Conservation (phyloP, 23 tunicate genomes). For the Trididemnum clinides region DNA sequence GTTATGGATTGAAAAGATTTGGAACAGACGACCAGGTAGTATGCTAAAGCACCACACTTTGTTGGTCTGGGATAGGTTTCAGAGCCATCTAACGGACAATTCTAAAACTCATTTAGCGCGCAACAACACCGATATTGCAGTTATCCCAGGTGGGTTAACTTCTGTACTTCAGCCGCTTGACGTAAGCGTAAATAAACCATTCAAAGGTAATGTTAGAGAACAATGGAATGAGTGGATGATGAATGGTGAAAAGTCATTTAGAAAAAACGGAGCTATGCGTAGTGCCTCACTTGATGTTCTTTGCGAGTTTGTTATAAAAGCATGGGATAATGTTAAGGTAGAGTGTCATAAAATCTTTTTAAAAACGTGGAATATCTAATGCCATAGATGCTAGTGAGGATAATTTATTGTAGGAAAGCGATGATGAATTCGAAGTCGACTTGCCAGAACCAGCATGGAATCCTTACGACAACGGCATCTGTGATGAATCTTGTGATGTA, state of each 20-base stretch:
- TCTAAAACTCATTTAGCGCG: not conserved
- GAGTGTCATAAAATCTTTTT: no score
- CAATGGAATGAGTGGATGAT: not conserved
- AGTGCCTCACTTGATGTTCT: not conserved
- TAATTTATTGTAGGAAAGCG: no score
- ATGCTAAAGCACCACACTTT: not conserved
- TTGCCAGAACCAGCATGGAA: no score
- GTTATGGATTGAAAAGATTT: conserved; percentile 1
- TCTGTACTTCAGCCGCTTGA: conserved; percentile 19
- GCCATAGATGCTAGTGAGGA: no score
- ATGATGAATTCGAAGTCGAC: no score
- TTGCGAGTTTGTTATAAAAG: conserved; percentile 7
- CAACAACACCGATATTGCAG: not conserved
- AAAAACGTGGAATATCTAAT: no score
- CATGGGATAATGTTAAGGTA: not conserved
- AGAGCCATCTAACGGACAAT: not conserved
- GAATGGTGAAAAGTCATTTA: conserved; percentile 1
- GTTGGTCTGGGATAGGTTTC: conserved; percentile 26
- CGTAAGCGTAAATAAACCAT: conserved; percentile 32
- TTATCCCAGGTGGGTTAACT: conserved; percentile 38
- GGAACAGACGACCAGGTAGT: conserved; percentile 17
- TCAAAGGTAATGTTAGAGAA: not conserved
- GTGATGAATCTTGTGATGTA: no score
- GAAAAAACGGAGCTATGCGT: not conserved
- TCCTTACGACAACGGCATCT: no score